Base-by-base conservation (phyloP, 2,113 vertebrate genomes). In the Lasiurus cinereus region DNA sequence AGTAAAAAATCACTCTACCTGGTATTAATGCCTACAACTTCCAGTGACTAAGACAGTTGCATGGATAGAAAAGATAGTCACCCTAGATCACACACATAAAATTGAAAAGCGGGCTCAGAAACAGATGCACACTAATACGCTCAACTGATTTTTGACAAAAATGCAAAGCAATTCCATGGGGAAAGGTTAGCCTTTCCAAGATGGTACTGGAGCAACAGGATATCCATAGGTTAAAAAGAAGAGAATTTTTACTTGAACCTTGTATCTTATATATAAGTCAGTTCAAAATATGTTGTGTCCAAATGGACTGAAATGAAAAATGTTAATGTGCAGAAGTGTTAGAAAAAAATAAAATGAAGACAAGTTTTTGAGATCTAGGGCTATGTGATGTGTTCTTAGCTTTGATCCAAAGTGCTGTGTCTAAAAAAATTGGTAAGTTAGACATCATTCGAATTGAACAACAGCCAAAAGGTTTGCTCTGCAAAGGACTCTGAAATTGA, bases 21-120 rank as follows among this genome's bases (percentile, higher is more conserved):
- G 8, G 12, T 48, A 43, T 21, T 21, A 31, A 36, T 46, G 6
- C 5, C 13, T 50, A 8, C 16, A 31, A 36, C 5, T 33, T 50
- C 39, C 2, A 39, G 2, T 70, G 13, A 14, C 50, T 4, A n/a
- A 43, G 39, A 69, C 48, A 84, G 18, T 27, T 3, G 1, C 48
- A 24, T 6, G 7, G 2, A 4, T 43, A 1, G 7, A 0, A 0
- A 4, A 19, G 18, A 67, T 0, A 77, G 70, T 19, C 9, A 48
- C 1, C 1, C 15, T 70, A n/a, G 1, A 39, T 48, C 39, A 48
- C 9, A 54, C n/a, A 59, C 13, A 43, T 52, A 29, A 50, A n/a
- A 78, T 15, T 50, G 24, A 59, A 83, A 29, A 69, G 7, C 96
- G 69, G 91, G 86, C 82, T 94, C 56, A 93, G 36, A 88, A 84